These are phyloP conservation scores for Galleria mellonella DNA, from an alignment of 1,140 invertebrate genomes.

Conservation along the genomic window DNA sequence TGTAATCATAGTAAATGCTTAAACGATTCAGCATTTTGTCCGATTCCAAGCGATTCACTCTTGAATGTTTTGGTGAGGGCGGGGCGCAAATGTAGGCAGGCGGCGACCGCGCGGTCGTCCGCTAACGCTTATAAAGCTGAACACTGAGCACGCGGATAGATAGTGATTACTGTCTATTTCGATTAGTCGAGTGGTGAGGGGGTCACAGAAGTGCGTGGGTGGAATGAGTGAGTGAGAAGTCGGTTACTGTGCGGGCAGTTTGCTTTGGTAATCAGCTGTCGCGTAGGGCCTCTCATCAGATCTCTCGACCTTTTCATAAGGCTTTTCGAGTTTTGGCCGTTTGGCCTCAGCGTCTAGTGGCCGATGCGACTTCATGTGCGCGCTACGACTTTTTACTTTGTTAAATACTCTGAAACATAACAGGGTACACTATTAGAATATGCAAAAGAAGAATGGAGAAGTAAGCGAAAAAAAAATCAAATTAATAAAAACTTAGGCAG, in stretches of 20 bases:
- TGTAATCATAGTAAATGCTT: constrained; percentile 51
- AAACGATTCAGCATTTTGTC: constrained; percentile 31
- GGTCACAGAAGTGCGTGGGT: constrained; percentile 16
- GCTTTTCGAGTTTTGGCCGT: constrained; percentile 71
- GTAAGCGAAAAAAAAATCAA: constrained; percentile 31
- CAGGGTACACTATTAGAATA: constrained; percentile 57
- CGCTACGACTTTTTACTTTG: constrained; percentile 98
- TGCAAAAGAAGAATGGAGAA: constrained; percentile 45
- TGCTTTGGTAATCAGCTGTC: constrained; percentile 62
- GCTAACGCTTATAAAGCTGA: too few relatives aligned
- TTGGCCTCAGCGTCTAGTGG: constrained; percentile 81
- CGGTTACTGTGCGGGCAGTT: constrained; percentile 44
- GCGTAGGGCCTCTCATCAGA: constrained; percentile 59
- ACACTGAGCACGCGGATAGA: background rate
- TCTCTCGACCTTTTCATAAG: constrained; percentile 73
- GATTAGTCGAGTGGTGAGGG: constrained; percentile 12
- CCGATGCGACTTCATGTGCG: constrained; percentile 98
- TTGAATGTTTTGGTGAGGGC: constrained; percentile 4
- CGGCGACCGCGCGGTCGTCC: background rate
- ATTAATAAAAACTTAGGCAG: constrained; percentile 26
- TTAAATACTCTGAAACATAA: constrained; percentile 91
- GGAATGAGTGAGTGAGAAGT: constrained; percentile 37
- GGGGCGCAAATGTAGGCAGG: constrained; percentile 17
- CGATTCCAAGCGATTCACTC: constrained; percentile 18
- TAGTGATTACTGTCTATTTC: background rate